A percentile compares a stretch with the other conserved stretches of the same genome.
Conservation (phyloP, 2,888 invertebrate species). For the Eupithecia subfuscata region DNA sequence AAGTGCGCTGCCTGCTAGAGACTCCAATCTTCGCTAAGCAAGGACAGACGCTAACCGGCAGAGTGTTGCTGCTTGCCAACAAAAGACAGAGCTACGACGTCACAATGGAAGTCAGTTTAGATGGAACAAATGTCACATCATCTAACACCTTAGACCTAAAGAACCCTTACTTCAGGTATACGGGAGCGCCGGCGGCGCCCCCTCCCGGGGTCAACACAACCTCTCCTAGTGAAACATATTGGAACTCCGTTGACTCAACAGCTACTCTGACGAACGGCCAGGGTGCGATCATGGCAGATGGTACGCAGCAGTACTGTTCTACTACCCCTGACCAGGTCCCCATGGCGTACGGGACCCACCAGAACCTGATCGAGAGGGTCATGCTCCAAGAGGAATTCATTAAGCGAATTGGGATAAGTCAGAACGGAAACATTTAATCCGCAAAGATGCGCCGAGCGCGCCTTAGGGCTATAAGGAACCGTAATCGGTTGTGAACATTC, state of each 20-base stretch:
- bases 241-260: constrained; percentile 93
- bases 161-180: constrained; percentile 99
- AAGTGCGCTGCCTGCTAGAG: constrained; percentile 97
- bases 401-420: constrained; percentile 81
- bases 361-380: constrained; percentile 80
- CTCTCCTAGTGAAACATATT: constrained; percentile 97
- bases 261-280: constrained; percentile 78
- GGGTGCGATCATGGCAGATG: constrained; percentile 74
- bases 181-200: constrained; percentile 95
- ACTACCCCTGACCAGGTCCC: constrained; percentile 71
- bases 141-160: constrained; percentile 97
- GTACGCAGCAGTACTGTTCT: constrained; percentile 73
- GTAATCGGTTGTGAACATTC: constrained; percentile 81
- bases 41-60: constrained; percentile 95
- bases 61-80: constrained; percentile 95
- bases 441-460: constrained; percentile 80
- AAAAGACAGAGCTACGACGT: constrained; percentile 99
- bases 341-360: constrained; percentile 72
- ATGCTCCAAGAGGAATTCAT: constrained; percentile 83
- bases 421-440: constrained; percentile 83
- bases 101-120: constrained; percentile 95
- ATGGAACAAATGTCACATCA: constrained; percentile 93
- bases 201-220: constrained; percentile 95
- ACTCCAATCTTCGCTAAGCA: constrained; percentile 97
- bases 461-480: constrained; percentile 80